Evolutionary conservation across 2,888 invertebrate species (phyloP).

Genomic region (Agrotis exclamationis): DNA sequence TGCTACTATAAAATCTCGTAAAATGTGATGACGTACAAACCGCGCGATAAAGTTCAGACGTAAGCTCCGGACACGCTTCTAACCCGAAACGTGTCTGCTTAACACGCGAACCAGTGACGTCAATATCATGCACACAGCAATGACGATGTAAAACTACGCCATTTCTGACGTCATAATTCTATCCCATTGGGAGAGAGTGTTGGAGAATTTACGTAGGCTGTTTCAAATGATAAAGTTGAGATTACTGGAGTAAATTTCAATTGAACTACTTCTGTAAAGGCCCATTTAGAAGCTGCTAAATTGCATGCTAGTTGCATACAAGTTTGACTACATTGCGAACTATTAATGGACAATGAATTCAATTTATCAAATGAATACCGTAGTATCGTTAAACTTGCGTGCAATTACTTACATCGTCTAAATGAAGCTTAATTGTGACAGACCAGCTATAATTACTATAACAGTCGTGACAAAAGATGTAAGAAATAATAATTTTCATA

Average conservation of each 20-base stretch:
- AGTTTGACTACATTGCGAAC: no score
- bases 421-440: no score
- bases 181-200: neutral
- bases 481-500: neutral
- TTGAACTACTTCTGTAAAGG: neutral
- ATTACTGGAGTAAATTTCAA: neutral
- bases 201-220: slow-evolving; percentile 10
- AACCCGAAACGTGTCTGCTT: slow-evolving; percentile 26
- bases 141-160: slow-evolving; percentile 9
- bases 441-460: no score
- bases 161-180: slow-evolving; percentile 34
- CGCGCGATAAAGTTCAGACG: neutral
- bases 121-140: slow-evolving; percentile 11
- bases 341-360: no score
- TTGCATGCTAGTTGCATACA: no score
- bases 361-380: no score
- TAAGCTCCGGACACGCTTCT: slow-evolving; percentile 4
- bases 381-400: no score
- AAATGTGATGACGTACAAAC: slow-evolving; percentile 15
- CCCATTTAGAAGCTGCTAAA: no score
- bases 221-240: neutral
- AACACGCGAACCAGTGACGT: slow-evolving; percentile 41
- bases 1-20: neutral
- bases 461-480: neutral
- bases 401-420: no score